Conservation (phyloP, 2,113 vertebrate genomes). For the Gobio gobio region DNA sequence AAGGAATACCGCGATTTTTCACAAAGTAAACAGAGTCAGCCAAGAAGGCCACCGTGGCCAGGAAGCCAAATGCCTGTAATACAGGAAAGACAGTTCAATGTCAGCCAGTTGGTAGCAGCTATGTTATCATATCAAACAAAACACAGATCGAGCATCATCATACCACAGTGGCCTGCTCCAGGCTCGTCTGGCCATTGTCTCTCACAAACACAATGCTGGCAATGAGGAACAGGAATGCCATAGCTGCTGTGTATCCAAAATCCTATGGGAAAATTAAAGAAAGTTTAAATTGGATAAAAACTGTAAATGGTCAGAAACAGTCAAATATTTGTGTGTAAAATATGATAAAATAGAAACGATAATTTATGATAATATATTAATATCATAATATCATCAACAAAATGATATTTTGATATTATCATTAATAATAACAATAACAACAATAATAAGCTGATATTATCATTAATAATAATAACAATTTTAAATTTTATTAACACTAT, state of each 20-base stretch:
- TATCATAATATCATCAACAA: too few species aligned
- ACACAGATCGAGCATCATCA: constrained; percentile 57
- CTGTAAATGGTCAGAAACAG: neutral
- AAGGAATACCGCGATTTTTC: neutral
- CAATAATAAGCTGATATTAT: too few species aligned
- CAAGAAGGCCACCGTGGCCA: constrained; percentile 72
- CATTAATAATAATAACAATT: too few species aligned
- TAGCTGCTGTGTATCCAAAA: constrained; percentile 64
- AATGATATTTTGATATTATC: too few species aligned
- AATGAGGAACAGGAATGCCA: constrained; percentile 68
- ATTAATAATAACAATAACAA: too few species aligned
- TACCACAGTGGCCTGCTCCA: constrained; percentile 78
- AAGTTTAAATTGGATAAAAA: neutral
- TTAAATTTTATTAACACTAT: too few species aligned
- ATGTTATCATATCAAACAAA: neutral
- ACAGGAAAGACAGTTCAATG: constrained; percentile 24
- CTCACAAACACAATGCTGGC: constrained; percentile 76
- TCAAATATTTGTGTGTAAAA: neutral
- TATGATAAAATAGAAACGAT: too few species aligned
- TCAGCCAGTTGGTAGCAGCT: neutral
- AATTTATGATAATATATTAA: too few species aligned
- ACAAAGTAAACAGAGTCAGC: constrained; percentile 50
- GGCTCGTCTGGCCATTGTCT: constrained; percentile 49
- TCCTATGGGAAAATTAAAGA: constrained; percentile 73
- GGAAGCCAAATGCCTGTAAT: constrained; percentile 84